phyloP scores from a whole-genome alignment of 1,140 invertebrate genomes.

The Acyrthosiphon pisum region DNA sequence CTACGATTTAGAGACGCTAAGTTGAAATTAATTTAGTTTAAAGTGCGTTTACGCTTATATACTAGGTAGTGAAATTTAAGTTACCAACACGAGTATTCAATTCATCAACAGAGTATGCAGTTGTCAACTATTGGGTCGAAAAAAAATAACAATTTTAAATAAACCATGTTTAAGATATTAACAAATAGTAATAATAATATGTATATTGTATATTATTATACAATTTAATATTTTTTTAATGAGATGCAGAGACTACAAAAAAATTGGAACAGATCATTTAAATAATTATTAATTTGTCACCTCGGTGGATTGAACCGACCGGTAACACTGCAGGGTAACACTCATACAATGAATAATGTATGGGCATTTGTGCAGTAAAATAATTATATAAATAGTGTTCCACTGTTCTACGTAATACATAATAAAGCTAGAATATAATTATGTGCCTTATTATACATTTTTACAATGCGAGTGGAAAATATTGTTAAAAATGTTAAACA shows the following conservation, averaged over 20 bases:
- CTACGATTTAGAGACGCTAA: neutral
- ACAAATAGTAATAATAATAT: neutral
- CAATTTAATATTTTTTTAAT: neutral
- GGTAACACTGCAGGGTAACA: neutral
- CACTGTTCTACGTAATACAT: neutral
- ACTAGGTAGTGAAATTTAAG: neutral
- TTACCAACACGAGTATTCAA: neutral
- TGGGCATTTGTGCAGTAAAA: neutral
- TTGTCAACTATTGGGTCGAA: neutral
- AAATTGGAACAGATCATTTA: neutral
- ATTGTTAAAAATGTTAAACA: neutral
- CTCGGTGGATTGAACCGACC: neutral
- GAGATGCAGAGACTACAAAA: neutral
- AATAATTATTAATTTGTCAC: conserved; percentile 9
- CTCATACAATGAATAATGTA: neutral
- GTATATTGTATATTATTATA: neutral
- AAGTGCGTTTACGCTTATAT: neutral
- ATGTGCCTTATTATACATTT: neutral
- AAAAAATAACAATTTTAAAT: neutral
- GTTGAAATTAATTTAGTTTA: neutral
- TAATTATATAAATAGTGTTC: neutral
- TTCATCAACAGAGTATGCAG: neutral
- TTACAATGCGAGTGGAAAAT: neutral
- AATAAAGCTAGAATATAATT: neutral
- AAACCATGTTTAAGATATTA: neutral